Base-by-base conservation (phyloP, 2,113 vertebrate species). In the Tenebrosternarchus preto region DNA sequence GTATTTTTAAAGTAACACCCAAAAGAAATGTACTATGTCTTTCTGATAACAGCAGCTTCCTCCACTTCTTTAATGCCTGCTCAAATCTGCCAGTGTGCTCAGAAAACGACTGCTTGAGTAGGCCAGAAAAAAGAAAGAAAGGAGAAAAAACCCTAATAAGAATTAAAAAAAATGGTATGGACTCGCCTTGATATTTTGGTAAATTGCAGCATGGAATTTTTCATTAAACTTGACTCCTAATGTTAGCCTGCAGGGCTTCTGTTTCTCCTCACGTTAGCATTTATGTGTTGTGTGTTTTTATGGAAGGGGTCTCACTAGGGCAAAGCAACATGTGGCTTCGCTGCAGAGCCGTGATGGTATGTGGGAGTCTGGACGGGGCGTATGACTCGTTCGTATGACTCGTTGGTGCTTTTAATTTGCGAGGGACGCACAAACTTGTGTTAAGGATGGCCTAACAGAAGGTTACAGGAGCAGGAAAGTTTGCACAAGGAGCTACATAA, bases 11-110 rank as follows among this genome's bases (percentile, higher is more conserved):
- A 46, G 83, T 84, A 85, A 85, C 82, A 83, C 46, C 74, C 79
- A 11, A 85, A 82, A 86, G 77, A 81, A 86, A 88, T 88, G 85
- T 86, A 86, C 86, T 80, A 85, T 68, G 29, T 70, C 72, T 73
- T 36, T 82, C 76, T 67, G 70, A 73, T 83, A 85, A 77, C 79
- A 82, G 61, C 60, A 77, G 17, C 61, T 66, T 73, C 19, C 50
- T 75, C 81, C 77, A 74, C 53, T 69, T 56, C 77, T 85, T 86
- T 81, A 86, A 85, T 84, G 43, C 55, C 66, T 46, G n/a, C 64
- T 31, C 55, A 74, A 31, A 27, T 39, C 77, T 80, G 69, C 83
- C 73, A 86, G 61, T 43, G 64, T 57, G 72, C 67, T 64, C 67
- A 66, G 63, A 82, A 78, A 74, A 74, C 31, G 72, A 36, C 43